A percentile compares a stretch with the other conserved stretches of the same genome.
Conservation (phyloP, 1,140 invertebrate species). For the Heliconius congener region DNA sequence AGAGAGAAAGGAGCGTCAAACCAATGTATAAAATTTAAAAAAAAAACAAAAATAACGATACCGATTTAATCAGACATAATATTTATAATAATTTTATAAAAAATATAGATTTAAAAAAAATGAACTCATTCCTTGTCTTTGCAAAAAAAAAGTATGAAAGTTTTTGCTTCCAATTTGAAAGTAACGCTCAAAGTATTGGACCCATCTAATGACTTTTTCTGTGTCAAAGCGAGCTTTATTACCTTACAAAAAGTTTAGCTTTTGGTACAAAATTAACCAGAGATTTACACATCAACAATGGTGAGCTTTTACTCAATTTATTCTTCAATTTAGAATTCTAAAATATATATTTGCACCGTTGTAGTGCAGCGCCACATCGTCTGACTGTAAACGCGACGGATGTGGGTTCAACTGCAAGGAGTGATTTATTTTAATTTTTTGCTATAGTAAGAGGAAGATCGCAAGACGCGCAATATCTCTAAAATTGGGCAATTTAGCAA, state of each 20-base stretch:
- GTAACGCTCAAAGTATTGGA: not conserved
- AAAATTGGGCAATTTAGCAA: no score
- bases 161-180: not conserved
- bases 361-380: not conserved
- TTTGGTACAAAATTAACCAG: not conserved
- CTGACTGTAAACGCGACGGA: not conserved
- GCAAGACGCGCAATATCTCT: no score
- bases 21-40: no score
- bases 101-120: no score
- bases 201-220: conserved; percentile 17
- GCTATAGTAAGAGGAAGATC: no score
- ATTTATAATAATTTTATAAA: no score
- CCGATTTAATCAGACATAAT: no score
- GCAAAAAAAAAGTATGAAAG: not conserved
- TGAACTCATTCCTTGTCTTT: no score
- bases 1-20: no score
- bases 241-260: not conserved
- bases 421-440: no score
- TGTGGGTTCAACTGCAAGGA: not conserved
- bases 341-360: not conserved
- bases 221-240: conserved; percentile 16
- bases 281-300: not conserved
- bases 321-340: not conserved
- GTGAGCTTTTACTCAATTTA: not conserved
- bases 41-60: no score